These are phyloP conservation scores for Fregata magnificens DNA, from an alignment of 2,113 vertebrate genomes.

Conservation along the genomic window DNA sequence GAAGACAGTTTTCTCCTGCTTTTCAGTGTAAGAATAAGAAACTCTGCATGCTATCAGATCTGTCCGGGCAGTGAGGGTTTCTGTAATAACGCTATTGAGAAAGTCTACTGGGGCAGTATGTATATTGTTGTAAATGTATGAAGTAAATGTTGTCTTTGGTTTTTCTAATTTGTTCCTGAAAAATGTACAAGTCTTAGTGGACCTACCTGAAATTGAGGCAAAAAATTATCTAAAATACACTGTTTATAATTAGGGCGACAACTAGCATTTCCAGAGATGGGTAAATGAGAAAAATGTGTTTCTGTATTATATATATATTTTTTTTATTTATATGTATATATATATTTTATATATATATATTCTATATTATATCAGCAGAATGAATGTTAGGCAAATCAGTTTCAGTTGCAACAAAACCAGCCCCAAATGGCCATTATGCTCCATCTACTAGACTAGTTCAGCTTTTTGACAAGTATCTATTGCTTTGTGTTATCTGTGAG, in stretches of 20 bases:
- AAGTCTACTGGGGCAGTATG: too few relatives aligned
- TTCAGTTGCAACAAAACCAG: neutral
- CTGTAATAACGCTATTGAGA: neutral
- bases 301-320: too few relatives aligned
- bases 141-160: neutral
- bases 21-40: neutral
- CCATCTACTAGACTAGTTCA: neutral
- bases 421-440: too few relatives aligned
- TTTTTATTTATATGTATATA: too few relatives aligned
- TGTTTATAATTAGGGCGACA: neutral
- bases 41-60: rapidly evolving
- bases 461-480: neutral
- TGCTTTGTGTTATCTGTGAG: neutral
- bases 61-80: neutral
- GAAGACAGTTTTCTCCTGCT: neutral
- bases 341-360: too few relatives aligned
- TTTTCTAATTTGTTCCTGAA: neutral
- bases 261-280: neutral
- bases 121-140: rapidly evolving
- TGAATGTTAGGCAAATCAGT: neutral
- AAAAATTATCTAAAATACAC: neutral
- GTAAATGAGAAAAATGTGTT: neutral
- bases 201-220: neutral
- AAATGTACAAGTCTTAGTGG: neutral
- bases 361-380: too few relatives aligned